Conservation (phyloP, 2,113 vertebrate species). For the Anguilla rostrata region DNA sequence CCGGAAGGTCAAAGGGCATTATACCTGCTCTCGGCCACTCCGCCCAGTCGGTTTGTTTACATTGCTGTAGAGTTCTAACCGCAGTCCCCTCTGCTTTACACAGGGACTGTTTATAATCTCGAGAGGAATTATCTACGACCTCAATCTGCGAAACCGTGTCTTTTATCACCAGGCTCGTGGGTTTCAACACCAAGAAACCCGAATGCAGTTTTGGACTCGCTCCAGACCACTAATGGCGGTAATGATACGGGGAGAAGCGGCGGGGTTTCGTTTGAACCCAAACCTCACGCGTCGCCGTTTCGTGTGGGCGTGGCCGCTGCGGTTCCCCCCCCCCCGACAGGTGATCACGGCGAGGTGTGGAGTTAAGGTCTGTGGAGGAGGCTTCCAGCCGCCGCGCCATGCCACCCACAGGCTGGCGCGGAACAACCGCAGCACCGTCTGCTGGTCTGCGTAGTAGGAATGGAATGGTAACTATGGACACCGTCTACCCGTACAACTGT, state of each 20-base stretch:
- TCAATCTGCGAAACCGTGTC: not conserved
- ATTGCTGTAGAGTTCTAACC: not conserved
- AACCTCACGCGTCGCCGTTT: not conserved
- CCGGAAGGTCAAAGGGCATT: not conserved
- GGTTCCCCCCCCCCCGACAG: not conserved
- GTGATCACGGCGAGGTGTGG: not conserved
- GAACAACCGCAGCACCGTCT: not conserved
- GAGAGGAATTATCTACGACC: not conserved
- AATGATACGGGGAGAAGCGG: not conserved
- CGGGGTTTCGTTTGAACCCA: not conserved
- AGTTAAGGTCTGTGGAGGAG: not conserved
- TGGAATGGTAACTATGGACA: not conserved
- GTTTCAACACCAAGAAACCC: not conserved
- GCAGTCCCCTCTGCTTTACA: not conserved
- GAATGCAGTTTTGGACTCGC: not conserved
- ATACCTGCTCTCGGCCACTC: not conserved
- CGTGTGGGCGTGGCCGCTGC: not conserved
- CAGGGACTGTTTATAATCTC: not conserved
- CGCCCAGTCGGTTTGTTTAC: not conserved
- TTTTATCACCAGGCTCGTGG: not conserved
- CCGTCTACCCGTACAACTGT: not conserved
- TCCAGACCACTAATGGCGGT: not conserved
- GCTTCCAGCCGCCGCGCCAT: not conserved
- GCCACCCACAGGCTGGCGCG: constrained; percentile 7
- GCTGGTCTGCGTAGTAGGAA: not conserved